phyloP scores from a whole-genome alignment of 2,888 invertebrate genomes.

The Apantesis nais region DNA sequence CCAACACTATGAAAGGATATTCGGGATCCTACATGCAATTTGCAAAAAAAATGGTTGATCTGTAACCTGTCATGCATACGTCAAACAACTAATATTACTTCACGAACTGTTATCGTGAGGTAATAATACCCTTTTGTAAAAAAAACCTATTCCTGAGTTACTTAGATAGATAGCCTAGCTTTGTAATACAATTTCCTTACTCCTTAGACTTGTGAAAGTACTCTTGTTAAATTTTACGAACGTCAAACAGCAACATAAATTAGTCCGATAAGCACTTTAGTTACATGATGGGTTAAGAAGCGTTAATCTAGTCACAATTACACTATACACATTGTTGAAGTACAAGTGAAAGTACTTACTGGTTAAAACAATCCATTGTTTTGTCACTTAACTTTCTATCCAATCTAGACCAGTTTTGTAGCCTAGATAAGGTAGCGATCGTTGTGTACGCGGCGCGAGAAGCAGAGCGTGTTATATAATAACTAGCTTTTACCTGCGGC shows the following conservation, averaged over 20 bases:
- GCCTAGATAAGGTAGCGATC: conserved; percentile 22
- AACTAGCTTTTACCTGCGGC: too few species aligned
- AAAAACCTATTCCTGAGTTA: background rate
- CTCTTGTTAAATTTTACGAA: conserved; percentile 5
- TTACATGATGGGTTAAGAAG: conserved; percentile 12
- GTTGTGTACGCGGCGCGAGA: background rate
- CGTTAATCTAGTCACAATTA: conserved; percentile 32
- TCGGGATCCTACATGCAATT: too few species aligned
- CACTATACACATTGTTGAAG: conserved; percentile 50
- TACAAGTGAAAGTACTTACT: conserved; percentile 42
- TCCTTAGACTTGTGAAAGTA: background rate
- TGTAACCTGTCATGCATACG: background rate
- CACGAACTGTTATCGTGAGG: background rate
- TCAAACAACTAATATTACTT: background rate
- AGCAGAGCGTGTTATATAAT: background rate
- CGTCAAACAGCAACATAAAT: background rate
- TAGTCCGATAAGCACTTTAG: conserved; percentile 8
- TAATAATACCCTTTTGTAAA: background rate
- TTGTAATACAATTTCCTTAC: background rate
- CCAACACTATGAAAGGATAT: too few species aligned
- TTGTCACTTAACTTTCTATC: conserved; percentile 52
- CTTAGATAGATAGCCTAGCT: background rate
- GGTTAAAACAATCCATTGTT: conserved; percentile 37
- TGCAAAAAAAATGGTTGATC: background rate
- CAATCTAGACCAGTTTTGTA: conserved; percentile 51